Evolutionary conservation across 2,888 invertebrate genomes (phyloP).

Genomic region (Zygogramma bicolorata): DNA sequence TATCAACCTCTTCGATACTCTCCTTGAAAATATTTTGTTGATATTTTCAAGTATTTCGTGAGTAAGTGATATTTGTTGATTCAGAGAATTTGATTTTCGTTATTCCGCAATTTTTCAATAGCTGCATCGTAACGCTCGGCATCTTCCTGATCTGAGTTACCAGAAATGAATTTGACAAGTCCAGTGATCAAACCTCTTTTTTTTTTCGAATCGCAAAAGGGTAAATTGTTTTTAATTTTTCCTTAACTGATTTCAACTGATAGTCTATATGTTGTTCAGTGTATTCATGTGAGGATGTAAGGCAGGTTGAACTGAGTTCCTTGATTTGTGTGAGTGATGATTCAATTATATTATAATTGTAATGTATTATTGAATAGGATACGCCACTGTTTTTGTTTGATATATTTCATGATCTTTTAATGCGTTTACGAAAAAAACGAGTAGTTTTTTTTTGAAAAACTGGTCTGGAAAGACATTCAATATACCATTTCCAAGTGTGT

Average conservation of each 20-base stretch:
- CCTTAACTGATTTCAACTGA: no score
- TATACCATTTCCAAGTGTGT: no score
- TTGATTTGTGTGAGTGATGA: no score
- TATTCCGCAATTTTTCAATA: neutral
- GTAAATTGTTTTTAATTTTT: no score
- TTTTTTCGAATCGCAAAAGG: no score
- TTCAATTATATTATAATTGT: no score
- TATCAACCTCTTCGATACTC: neutral
- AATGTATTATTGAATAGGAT: neutral
- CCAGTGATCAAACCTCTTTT: no score
- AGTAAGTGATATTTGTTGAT: neutral
- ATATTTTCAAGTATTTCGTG: neutral
- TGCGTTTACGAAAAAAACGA: neutral
- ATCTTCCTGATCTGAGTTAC: no score
- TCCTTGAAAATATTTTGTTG: neutral
- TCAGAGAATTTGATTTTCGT: neutral
- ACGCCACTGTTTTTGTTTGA: neutral
- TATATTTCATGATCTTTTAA: neutral
- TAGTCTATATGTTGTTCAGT: no score
- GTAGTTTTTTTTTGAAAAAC: neutral
- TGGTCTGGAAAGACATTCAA: neutral
- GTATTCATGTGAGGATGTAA: no score
- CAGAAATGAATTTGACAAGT: no score
- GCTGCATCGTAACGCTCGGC: constrained; percentile 3
- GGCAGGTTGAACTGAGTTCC: no score